Percentiles rank a stretch among this genome's conserved stretches.
Conservation (phyloP, 2,113 vertebrate species). For the Suncus etruscus region DNA sequence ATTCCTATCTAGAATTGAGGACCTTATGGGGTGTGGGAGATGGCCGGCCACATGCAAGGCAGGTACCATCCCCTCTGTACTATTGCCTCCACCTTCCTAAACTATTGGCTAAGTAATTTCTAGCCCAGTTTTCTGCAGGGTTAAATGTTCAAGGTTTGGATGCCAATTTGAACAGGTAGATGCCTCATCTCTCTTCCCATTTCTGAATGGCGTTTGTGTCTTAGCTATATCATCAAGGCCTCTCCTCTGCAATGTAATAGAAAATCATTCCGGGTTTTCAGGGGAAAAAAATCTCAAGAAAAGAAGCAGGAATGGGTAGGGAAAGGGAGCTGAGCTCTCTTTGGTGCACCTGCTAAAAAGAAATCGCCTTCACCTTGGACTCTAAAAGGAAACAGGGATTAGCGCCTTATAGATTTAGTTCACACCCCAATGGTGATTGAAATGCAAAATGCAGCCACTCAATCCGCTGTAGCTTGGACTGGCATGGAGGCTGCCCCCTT, state of each 20-base stretch:
- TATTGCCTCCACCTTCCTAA: background rate
- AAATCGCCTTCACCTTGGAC: background rate
- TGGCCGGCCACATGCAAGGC: too few species aligned
- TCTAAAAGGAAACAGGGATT: background rate
- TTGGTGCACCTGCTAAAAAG: background rate
- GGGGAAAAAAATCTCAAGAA: background rate
- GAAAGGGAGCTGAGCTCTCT: background rate
- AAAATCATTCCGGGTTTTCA: conserved; percentile 2
- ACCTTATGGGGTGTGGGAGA: too few species aligned
- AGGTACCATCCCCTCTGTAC: too few species aligned
- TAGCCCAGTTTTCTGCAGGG: conserved; percentile 34
- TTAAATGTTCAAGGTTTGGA: conserved; percentile 18
- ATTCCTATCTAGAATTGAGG: too few species aligned
- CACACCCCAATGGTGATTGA: background rate
- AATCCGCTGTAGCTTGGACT: background rate
- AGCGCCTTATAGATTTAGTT: background rate
- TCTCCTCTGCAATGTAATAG: background rate
- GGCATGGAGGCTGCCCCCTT: background rate
- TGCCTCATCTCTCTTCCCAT: background rate
- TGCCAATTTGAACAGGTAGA: background rate
- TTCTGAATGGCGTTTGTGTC: background rate
- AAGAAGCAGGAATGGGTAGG: background rate
- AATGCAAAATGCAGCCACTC: conserved; percentile 18
- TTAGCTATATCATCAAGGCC: background rate
- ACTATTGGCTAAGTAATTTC: conserved; percentile 62